Conservation (phyloP, 1,140 invertebrate species). For the Sycophaga agraensis region DNA sequence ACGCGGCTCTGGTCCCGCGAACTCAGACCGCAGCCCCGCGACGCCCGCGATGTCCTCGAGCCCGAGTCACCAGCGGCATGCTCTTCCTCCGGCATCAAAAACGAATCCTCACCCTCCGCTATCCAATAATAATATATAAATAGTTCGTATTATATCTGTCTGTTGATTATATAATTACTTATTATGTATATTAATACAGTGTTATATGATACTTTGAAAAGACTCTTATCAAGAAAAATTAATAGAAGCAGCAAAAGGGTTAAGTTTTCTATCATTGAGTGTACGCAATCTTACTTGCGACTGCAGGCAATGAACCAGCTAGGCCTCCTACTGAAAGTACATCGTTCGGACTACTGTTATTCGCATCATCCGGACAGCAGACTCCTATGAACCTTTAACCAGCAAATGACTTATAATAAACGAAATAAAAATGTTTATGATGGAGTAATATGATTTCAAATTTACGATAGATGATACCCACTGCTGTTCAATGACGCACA, state of each 20-base stretch:
- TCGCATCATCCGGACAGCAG: conserved; percentile 63
- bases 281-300: conserved; percentile 35
- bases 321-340: conserved; percentile 17
- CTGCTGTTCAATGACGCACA: conserved; percentile 68
- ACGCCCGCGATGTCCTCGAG: conserved; percentile 34
- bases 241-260: too few relatives aligned
- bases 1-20: conserved; percentile 60
- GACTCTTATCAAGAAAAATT: too few relatives aligned
- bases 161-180: conserved; percentile 22
- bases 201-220: too few relatives aligned
- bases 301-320: conserved; percentile 26
- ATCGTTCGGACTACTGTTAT: not conserved
- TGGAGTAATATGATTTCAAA: too few relatives aligned
- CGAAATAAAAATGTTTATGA: too few relatives aligned
- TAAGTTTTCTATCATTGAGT: too few relatives aligned
- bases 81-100: conserved; percentile 5
- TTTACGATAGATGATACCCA: too few relatives aligned
- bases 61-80: not conserved
- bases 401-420: too few relatives aligned
- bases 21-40: conserved; percentile 68
- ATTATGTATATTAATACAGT: too few relatives aligned
- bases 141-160: not conserved
- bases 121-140: too few relatives aligned
- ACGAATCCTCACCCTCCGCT: conserved; percentile 2
- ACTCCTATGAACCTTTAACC: conserved; percentile 63